Evolutionary conservation across 2,113 vertebrate genomes (phyloP), one percentile per base, ranked within the genome.

Genomic region (Hyla sarda): DNA sequence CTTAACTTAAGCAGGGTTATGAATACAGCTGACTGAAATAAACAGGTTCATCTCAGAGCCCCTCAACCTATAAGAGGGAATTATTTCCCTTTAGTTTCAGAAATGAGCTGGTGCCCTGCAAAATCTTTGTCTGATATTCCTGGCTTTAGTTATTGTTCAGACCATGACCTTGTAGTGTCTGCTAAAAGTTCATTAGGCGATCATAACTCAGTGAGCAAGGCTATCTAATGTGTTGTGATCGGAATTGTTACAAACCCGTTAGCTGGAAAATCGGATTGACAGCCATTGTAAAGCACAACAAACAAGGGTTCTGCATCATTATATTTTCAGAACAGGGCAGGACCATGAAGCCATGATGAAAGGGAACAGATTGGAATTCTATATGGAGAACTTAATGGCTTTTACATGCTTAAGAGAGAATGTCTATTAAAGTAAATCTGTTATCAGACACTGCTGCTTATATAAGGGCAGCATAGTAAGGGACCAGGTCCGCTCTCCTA

Each of bases 161-260:
- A 71, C 9, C 12, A 19, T 54, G 62, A 82, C 60, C 60, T 69
- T 71, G 65, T 82, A 52, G 19, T 69, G 62, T 82, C 67, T 69
- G 62, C 34, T 28, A 71, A 71, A 19, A 82, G 81, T 67, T 82
- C 60, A 82, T 82, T 81, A 50, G 81, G 11, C 30, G 81, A 82
- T 82, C 60, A 82, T 50, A 71, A 82, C 28, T 82, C 45, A 71
- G 28, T 82, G 80, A 82, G 80, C 60, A 71, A 34, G 30, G 62
- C 62, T 28, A 69, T 69, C 47, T 82, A 82, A 54, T 82, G 48
- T 69, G 81, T 52, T 71, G 81, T 71, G 60, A 69, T 52, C 17
- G 21, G 28, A 67, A 48, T 71, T 82, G 81, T 82, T 82, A 69
- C 50, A 71, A 82, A 34, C 65, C 81, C n/a, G 81, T 71, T 82